A percentile compares a stretch with the other conserved stretches of the same genome.
Conservation (phyloP, 2,113 vertebrate genomes). For the Silurus glanis region DNA sequence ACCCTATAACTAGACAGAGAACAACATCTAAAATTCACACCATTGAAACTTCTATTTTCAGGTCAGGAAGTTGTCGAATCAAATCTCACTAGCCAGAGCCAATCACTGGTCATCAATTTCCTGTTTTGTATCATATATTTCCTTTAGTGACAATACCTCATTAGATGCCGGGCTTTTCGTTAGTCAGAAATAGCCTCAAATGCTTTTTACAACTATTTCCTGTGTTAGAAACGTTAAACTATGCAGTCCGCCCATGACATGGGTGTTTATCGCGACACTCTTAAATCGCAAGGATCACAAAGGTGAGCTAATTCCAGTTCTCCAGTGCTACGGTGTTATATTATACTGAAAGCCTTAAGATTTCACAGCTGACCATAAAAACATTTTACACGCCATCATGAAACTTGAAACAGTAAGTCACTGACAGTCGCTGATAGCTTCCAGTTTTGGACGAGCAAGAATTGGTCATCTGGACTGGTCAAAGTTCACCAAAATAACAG, state of each 20-base stretch:
- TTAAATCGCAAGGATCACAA: neutral
- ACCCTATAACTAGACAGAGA: too few species aligned
- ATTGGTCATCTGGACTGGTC: neutral
- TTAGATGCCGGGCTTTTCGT: neutral
- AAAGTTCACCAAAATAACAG: neutral
- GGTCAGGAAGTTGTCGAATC: too few species aligned
- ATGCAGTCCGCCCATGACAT: neutral
- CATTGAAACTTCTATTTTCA: too few species aligned
- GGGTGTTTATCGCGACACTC: neutral
- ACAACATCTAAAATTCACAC: too few species aligned
- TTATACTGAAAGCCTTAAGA: neutral
- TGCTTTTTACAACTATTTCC: neutral
- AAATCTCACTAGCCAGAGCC: too few species aligned
- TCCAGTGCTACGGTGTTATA: neutral
- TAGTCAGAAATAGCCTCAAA: neutral
- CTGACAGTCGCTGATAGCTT: neutral
- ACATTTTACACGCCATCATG: neutral
- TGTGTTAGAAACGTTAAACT: neutral
- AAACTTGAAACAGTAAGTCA: neutral
- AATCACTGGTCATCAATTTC: too few species aligned
- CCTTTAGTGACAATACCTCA: too few species aligned
- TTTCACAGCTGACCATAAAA: neutral
- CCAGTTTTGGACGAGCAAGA: neutral
- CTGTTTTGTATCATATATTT: too few species aligned
- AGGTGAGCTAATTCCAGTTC: neutral